A percentile compares a stretch with the other conserved stretches of the same genome.
Conservation (phyloP, 1,140 invertebrate species). For the Bursaphelenchus mucronatus region DNA sequence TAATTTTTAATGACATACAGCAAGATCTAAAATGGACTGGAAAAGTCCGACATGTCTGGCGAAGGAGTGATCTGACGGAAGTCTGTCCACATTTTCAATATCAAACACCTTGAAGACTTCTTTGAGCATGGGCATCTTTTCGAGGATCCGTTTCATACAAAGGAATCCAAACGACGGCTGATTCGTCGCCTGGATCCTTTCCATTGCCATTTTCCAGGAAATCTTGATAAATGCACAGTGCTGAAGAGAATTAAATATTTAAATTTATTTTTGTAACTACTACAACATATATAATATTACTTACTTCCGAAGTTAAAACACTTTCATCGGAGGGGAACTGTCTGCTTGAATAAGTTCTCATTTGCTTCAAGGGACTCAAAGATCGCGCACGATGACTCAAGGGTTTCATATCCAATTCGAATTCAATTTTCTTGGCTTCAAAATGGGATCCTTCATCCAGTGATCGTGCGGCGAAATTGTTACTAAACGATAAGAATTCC, state of each 20-base stretch:
- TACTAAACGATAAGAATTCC: conserved; percentile 14
- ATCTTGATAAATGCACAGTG: conserved; percentile 2
- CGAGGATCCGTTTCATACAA: conserved; percentile 23
- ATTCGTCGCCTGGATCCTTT: background rate
- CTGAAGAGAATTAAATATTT: background rate
- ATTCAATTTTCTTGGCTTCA: background rate
- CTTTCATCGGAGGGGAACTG: background rate
- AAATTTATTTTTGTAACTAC: background rate
- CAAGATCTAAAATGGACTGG: conserved; percentile 35
- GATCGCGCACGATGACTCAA: conserved; percentile 21
- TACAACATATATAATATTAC: background rate
- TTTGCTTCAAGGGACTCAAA: conserved; percentile 14
- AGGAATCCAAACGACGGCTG: conserved; percentile 23
- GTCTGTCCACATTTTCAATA: conserved; percentile 4
- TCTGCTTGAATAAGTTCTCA: conserved; percentile 1
- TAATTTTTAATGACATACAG: conserved; percentile 20
- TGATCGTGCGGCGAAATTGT: conserved; percentile 10
- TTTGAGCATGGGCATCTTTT: conserved; percentile 19
- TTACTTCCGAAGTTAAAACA: conserved; percentile 7
- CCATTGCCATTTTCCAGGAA: conserved; percentile 9
- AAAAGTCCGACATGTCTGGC: conserved; percentile 33
- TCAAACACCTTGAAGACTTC: conserved; percentile 16
- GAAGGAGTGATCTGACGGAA: conserved; percentile 30
- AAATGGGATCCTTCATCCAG: conserved; percentile 13
- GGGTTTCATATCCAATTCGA: conserved; percentile 19